A percentile compares a stretch with the other conserved stretches of the same genome.
These are phyloP conservation scores for Xylophagus ater DNA, from an alignment of 2,888 invertebrate species.

Conservation along the genomic window DNA sequence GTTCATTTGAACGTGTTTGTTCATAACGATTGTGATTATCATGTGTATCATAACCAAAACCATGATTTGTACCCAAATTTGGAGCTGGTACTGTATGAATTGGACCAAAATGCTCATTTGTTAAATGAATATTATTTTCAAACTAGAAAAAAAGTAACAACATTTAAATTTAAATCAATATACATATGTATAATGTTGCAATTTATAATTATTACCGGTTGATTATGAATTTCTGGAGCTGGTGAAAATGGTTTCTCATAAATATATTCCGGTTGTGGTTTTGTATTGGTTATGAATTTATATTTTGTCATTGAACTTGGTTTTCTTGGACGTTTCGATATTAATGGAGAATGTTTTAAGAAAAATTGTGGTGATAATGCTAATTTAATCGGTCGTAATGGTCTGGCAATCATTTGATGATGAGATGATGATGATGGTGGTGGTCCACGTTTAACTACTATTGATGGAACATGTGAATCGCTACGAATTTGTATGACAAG, in stretches of 20 bases:
- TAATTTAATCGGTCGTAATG: conserved; percentile 14
- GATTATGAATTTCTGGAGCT: conserved; percentile 26
- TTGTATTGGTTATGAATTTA: conserved; percentile 27
- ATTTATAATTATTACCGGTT: conserved; percentile 28
- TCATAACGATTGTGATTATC: conserved; percentile 32
- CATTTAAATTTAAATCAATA: conserved; percentile 2
- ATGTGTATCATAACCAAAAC: conserved; percentile 18
- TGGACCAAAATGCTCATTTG: conserved; percentile 81
- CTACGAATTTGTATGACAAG: conserved; percentile 37
- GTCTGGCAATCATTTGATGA: not conserved
- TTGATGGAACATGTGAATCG: conserved; percentile 30
- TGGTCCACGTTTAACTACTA: conserved; percentile 28
- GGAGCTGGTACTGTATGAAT: conserved; percentile 82
- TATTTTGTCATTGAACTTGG: conserved; percentile 27
- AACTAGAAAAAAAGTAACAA: conserved; percentile 23
- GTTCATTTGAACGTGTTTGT: conserved; percentile 19
- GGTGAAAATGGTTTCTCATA: conserved; percentile 32
- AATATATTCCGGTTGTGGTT: conserved; percentile 26
- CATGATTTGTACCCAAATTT: conserved; percentile 42
- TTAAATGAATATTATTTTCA: conserved; percentile 47
- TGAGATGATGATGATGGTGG: not conserved
- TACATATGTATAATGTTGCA: no score
- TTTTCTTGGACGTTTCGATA: conserved; percentile 14
- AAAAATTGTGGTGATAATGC: conserved; percentile 15
- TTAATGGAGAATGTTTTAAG: conserved; percentile 15